phyloP scores from a whole-genome alignment of 2,888 invertebrate species.

The Ctenicera cuprea region DNA sequence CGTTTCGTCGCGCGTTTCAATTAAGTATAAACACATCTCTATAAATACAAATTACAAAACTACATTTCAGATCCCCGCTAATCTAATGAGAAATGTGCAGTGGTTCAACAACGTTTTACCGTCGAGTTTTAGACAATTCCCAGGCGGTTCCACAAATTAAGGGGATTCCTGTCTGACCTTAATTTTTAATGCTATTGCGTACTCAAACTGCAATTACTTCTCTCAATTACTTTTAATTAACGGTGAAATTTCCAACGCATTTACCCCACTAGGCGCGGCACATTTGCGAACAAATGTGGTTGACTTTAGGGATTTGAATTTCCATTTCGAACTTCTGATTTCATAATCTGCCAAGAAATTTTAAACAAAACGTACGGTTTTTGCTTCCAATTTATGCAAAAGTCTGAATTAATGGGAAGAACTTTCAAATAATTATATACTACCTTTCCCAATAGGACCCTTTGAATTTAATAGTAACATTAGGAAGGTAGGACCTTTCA shows the following conservation, averaged over 20 bases:
- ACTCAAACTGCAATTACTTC: conserved; percentile 50
- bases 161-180: conserved; percentile 51
- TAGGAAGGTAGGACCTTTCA: background rate
- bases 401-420: background rate
- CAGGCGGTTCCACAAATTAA: conserved; percentile 44
- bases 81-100: conserved; percentile 45
- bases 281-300: conserved; percentile 10
- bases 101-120: conserved; percentile 38
- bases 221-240: conserved; percentile 52
- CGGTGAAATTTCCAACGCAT: conserved; percentile 44
- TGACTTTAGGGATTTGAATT: conserved; percentile 17
- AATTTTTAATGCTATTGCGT: conserved; percentile 52
- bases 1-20: conserved; percentile 37
- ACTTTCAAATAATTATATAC: conserved; percentile 9
- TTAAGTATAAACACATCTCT: conserved; percentile 33
- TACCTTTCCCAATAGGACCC: background rate
- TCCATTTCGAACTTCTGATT: conserved; percentile 8
- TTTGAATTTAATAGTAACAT: conserved; percentile 6
- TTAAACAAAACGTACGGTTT: no score
- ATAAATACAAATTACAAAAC: conserved; percentile 44
- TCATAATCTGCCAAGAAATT: no score
- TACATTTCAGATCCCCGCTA: conserved; percentile 38
- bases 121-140: conserved; percentile 40
- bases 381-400: background rate
- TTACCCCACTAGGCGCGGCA: conserved; percentile 21